A percentile compares a stretch with the other conserved stretches of the same genome.
phyloP scores from a whole-genome alignment of 1,140 invertebrate genomes.

The Lepidotrigona ventralis region DNA sequence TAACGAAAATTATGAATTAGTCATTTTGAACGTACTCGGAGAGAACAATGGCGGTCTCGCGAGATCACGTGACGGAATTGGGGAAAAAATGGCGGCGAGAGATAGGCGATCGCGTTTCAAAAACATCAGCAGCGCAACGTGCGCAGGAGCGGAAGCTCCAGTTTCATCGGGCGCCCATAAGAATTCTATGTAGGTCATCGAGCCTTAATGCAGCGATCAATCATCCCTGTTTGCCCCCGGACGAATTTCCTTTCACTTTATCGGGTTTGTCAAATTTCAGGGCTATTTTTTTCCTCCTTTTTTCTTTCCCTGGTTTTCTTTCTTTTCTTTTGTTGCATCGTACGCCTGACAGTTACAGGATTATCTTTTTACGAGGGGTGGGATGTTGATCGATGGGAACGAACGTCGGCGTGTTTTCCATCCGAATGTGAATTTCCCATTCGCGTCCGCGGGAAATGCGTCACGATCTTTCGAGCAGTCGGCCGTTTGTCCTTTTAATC shows the following conservation, averaged over 20 bases:
- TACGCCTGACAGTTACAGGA: neutral
- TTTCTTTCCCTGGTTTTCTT: neutral
- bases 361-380: slow-evolving; percentile 3
- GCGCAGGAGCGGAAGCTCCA: neutral
- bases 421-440: neutral
- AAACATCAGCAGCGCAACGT: neutral
- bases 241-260: slow-evolving; percentile 20
- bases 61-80: neutral
- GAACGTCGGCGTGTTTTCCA: neutral
- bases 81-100: neutral
- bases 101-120: neutral
- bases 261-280: slow-evolving; percentile 31
- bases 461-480: too few relatives aligned
- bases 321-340: neutral
- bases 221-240: slow-evolving; percentile 1
- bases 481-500: too few relatives aligned
- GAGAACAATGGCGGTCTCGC: too few relatives aligned
- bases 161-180: neutral
- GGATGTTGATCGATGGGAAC: slow-evolving; percentile 16
- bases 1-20: too few relatives aligned
- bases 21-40: neutral
- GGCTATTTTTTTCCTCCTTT: neutral
- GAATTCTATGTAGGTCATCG: slow-evolving; percentile 1
- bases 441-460: too few relatives aligned
- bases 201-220: slow-evolving; percentile 36